Evolutionary conservation across 2,888 invertebrate species (phyloP), one percentile per base, ranked within the genome.

Genomic region (Strigamia crassipes): DNA sequence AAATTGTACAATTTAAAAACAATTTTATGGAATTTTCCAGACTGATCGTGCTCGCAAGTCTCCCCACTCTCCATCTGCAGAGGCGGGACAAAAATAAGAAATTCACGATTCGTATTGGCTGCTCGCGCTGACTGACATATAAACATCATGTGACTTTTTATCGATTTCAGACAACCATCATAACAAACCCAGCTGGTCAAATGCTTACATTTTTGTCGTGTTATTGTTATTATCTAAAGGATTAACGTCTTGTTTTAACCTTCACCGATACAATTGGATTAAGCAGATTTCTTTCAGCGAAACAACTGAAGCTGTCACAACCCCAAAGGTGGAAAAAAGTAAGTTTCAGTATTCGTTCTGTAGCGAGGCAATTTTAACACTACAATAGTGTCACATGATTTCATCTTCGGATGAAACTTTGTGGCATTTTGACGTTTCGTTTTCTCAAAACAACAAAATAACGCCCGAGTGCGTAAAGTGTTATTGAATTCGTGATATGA

Each of bases 121-220:
- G 73, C 27, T 41, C 13, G 5, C 18, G 41, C 9, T 79, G 79
- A 79, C 18, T 46, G 79, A 79, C 46, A 41, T 41, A n/a, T 42
- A 13, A n/a, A 46, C 41, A 79, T 79, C 79, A 79, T 79, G 79
- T 79, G 79, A 78, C 41, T 78, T 18, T 78, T 15, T 31, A 78
- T 78, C 41, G 78, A 78, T 78, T 41, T 78, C 18, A 78, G 41
- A 78, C 78, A 38, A 34, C 34, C 34, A 34, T 78, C 78, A 78
- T 31, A 41, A 78, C 41, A 78, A 78, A 78, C 78, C 78, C 78
- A 78, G 34, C 78, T 78, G 78, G 78, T 18, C 23, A 66, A 66
- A 66, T 21, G 23, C 61, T 66, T 23, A 12, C 6, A 66, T 21
- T 21, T 66, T 23, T 66, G 23, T 23, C 21, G 61, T 61, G 61